Conservation (phyloP, 2,888 invertebrate genomes). For the Scaeva pyrastri region DNA sequence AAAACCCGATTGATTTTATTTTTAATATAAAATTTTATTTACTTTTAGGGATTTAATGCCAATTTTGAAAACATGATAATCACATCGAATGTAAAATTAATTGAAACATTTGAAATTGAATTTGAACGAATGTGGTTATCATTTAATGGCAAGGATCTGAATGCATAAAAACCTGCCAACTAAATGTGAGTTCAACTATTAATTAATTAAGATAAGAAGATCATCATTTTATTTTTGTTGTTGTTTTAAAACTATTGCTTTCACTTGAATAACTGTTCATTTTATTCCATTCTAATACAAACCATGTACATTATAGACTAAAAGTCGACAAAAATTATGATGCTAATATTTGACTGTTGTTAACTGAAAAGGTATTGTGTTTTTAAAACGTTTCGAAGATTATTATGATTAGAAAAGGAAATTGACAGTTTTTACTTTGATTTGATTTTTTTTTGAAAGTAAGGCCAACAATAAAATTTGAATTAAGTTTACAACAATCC, state of each 20-base stretch:
- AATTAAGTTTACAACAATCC: no score
- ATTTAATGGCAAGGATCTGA: constrained; percentile 66
- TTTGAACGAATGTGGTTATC: constrained; percentile 81
- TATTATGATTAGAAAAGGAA: no score
- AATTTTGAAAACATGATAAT: constrained; percentile 82
- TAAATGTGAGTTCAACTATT: constrained; percentile 56
- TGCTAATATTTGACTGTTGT: not conserved
- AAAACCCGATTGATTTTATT: not conserved
- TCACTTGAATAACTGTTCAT: not conserved
- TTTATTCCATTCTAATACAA: not conserved
- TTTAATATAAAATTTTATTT: not conserved
- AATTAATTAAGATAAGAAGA: not conserved
- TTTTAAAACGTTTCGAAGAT: not conserved
- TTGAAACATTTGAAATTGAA: constrained; percentile 78
- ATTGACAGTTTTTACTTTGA: no score
- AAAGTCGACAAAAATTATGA: no score
- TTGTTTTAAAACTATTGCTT: no score
- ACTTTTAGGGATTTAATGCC: constrained; percentile 79
- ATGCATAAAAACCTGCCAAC: not conserved
- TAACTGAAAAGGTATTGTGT: constrained; percentile 2
- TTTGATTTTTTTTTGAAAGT: no score
- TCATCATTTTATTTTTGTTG: no score
- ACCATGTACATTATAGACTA: no score
- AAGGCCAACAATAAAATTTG: no score
- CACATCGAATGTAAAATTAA: constrained; percentile 77